Conservation (phyloP, 2,888 invertebrate species). For the Sclerodermus sp. region DNA sequence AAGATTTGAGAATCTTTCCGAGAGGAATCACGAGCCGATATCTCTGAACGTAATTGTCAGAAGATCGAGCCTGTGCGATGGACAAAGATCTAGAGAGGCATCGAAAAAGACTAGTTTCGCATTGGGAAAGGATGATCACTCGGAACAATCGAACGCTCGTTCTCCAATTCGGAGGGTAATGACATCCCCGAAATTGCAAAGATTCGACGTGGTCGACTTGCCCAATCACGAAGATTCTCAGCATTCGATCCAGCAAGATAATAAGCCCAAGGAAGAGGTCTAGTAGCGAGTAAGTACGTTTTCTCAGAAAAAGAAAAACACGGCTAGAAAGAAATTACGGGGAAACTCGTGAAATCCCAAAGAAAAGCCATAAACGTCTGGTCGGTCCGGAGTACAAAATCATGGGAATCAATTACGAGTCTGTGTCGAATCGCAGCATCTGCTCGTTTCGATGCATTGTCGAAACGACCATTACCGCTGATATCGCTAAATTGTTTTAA, state of each 20-base stretch:
- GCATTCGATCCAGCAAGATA: too few relatives aligned
- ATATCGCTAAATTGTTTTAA: conserved; percentile 36
- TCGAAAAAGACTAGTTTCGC: conserved; percentile 36
- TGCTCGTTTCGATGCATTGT: conserved; percentile 13
- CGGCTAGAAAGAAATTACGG: too few relatives aligned
- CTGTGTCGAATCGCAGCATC: conserved; percentile 19
- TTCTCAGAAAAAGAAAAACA: too few relatives aligned
- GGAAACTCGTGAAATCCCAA: too few relatives aligned
- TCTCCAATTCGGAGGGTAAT: conserved; percentile 20
- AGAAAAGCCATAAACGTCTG: too few relatives aligned
- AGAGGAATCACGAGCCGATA: conserved; percentile 28
- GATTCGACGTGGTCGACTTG: too few relatives aligned
- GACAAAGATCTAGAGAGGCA: conserved; percentile 24
- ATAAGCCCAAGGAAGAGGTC: too few relatives aligned
- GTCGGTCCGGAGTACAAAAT: too few relatives aligned
- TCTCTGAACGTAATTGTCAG: conserved; percentile 17
- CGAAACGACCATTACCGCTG: conserved; percentile 14
- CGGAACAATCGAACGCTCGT: too few relatives aligned
- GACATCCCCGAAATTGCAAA: conserved; percentile 14
- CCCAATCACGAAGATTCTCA: too few relatives aligned
- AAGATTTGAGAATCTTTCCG: conserved; percentile 32
- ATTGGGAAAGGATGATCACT: conserved; percentile 27
- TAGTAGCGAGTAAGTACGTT: too few relatives aligned
- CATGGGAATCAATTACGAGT: conserved; percentile 24
- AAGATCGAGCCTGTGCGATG: conserved; percentile 34